Evolutionary conservation across 2,797 vertebrate species (phyloP).

Genomic region (Hydrophis major): DNA sequence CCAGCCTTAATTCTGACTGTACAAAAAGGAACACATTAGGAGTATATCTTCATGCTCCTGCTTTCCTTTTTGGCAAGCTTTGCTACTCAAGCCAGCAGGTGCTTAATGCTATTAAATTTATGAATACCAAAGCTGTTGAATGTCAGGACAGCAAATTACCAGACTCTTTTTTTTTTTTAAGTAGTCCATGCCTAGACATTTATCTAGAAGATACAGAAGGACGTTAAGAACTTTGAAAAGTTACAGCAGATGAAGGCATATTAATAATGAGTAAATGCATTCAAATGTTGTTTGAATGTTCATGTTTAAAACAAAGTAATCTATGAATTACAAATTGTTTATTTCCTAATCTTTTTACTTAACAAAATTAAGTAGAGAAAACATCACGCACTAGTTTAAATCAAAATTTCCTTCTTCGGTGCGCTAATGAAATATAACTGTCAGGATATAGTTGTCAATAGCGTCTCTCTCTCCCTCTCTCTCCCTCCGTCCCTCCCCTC

Average conservation of each 20-base stretch:
- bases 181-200: constrained; percentile 51
- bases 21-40: constrained; percentile 60
- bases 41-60: constrained; percentile 62
- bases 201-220: constrained; percentile 63
- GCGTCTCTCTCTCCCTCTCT: too few species aligned
- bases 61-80: constrained; percentile 72
- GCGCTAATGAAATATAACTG: neutral
- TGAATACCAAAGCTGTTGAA: constrained; percentile 72
- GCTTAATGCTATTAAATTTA: constrained; percentile 79
- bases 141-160: constrained; percentile 76
- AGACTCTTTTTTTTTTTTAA: constrained; percentile 46
- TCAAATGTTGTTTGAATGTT: neutral
- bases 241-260: neutral
- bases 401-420: neutral
- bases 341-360: neutral
- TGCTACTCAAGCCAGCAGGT: constrained; percentile 72
- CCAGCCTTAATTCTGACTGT: constrained; percentile 50
- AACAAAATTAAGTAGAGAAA: neutral
- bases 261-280: constrained; percentile 23
- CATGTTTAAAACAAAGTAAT: neutral
- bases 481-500: too few species aligned
- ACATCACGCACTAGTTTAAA: neutral
- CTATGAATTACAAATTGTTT: neutral
- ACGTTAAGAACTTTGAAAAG: constrained; percentile 54
- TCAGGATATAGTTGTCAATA: too few species aligned